phyloP scores from a whole-genome alignment of 1,140 invertebrate genomes.

The Hycleus cichorii region DNA sequence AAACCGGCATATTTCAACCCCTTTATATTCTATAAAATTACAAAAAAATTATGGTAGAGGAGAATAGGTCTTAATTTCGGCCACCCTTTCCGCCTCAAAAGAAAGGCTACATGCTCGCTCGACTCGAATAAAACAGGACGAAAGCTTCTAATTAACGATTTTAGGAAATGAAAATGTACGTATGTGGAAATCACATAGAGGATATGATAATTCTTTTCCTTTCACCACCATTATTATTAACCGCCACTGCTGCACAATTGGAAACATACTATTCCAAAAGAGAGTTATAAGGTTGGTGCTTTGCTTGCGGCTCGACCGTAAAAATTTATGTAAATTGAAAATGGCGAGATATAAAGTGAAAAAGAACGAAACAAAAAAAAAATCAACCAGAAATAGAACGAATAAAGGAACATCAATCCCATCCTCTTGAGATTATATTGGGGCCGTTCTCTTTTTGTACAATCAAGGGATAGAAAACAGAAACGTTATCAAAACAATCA shows the following conservation, averaged over 20 bases:
- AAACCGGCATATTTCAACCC: no score
- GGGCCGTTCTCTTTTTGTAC: background rate
- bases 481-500: slow-evolving; percentile 29
- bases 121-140: slow-evolving; percentile 22
- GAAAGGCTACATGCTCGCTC: slow-evolving; percentile 21
- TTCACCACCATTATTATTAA: background rate
- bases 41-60: background rate
- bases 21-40: no score
- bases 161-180: slow-evolving; percentile 19
- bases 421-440: slow-evolving; percentile 15
- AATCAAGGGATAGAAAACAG: slow-evolving; percentile 16
- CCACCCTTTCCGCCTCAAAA: slow-evolving; percentile 24
- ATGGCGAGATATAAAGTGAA: slow-evolving; percentile 19
- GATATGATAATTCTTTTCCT: slow-evolving; percentile 9
- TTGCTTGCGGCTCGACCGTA: slow-evolving; percentile 7
- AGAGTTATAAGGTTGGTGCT: background rate
- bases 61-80: slow-evolving; percentile 26
- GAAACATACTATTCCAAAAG: slow-evolving; percentile 4
- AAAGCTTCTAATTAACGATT: slow-evolving; percentile 26
- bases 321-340: slow-evolving; percentile 27
- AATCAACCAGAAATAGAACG: no score
- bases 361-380: no score
- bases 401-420: slow-evolving; percentile 11
- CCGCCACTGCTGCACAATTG: no score
- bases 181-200: slow-evolving; percentile 19